Conservation (phyloP, 1,140 invertebrate species). For the Gryon sp. region DNA sequence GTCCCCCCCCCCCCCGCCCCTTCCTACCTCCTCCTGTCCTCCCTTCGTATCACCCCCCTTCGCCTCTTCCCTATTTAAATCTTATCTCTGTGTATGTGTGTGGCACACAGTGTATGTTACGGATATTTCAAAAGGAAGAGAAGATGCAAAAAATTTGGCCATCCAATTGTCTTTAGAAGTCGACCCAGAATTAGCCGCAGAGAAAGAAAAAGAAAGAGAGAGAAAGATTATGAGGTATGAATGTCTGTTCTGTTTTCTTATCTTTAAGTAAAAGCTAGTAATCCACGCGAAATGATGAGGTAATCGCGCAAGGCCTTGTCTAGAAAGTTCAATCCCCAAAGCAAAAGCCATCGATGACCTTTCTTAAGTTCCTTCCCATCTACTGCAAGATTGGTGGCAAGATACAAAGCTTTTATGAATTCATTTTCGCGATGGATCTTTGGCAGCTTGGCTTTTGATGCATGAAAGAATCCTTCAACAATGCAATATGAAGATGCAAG, state of each 20-base stretch:
- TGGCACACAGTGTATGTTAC: constrained; percentile 29
- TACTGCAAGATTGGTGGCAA: background rate
- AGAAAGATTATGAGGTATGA: constrained; percentile 31
- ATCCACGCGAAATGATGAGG: constrained; percentile 6
- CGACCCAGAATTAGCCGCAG: background rate
- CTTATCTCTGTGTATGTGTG: too few relatives aligned
- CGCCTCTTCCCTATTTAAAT: too few relatives aligned
- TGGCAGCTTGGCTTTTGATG: too few relatives aligned
- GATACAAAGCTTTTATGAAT: too few relatives aligned
- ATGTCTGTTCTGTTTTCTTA: background rate
- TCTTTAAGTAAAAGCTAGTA: background rate
- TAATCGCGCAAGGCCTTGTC: constrained; percentile 16
- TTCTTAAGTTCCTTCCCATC: background rate
- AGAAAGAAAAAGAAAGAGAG: too few relatives aligned
- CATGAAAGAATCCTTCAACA: too few relatives aligned
- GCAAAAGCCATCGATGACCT: background rate
- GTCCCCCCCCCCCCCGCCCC: too few relatives aligned
- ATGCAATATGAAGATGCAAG: too few relatives aligned
- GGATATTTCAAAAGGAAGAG: constrained; percentile 13
- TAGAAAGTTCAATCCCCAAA: constrained; percentile 19
- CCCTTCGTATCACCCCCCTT: too few relatives aligned
- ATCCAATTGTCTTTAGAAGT: background rate
- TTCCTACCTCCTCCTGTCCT: too few relatives aligned
- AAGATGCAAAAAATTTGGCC: background rate
- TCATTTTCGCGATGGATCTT: too few relatives aligned